These are phyloP conservation scores for Gonioctena quinquepunctata DNA, from an alignment of 1,140 invertebrate species.

Conservation along the genomic window DNA sequence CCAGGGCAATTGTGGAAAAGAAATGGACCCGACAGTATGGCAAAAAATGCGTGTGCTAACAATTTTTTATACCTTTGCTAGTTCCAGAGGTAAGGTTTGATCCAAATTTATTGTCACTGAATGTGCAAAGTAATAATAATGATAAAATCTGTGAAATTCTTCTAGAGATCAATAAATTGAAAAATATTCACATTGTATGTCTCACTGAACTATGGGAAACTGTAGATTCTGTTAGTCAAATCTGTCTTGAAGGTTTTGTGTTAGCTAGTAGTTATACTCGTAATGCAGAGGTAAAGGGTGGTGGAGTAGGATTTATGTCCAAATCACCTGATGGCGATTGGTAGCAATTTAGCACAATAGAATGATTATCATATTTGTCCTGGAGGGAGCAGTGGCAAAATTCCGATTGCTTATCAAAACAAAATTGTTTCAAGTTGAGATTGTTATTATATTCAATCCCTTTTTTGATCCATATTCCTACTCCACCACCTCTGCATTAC, in stretches of 20 bases:
- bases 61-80: background rate
- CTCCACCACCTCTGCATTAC: background rate
- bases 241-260: background rate
- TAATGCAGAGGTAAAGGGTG: background rate
- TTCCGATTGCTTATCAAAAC: background rate
- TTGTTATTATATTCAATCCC: background rate
- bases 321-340: background rate
- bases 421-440: background rate
- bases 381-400: background rate
- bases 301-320: background rate
- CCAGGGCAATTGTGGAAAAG: too few species aligned
- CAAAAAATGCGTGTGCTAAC: background rate
- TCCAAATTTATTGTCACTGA: background rate
- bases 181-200: conserved; percentile 1
- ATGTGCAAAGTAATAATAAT: background rate
- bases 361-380: background rate
- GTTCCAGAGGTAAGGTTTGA: background rate
- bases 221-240: background rate
- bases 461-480: too few species aligned
- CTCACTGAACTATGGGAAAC: background rate
- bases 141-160: background rate
- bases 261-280: background rate
- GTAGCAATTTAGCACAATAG: background rate
- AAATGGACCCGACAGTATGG: background rate
- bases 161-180: background rate